Evolutionary conservation across 2,888 invertebrate genomes (phyloP), one percentile per base, ranked within the genome.

Genomic region (Dryocosmus kuriphilus): DNA sequence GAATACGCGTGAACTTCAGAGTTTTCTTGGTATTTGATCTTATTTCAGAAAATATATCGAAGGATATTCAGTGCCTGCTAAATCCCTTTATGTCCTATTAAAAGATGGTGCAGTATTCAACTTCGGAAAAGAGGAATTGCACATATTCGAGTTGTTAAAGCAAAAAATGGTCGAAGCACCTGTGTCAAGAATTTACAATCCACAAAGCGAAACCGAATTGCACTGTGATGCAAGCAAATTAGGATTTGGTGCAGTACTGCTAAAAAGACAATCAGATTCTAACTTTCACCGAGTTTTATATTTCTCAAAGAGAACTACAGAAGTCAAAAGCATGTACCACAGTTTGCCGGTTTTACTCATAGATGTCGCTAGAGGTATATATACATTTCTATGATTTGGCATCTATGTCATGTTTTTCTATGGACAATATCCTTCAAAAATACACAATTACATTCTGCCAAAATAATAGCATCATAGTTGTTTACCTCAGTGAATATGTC

Each of bases 231-330:
- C 79, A 3, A 80, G 77, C 75, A 85, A 86, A 80, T 89, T 80
- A 24, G 90, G 88, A 5, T 88, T 81, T 76, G 88, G 87, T 0
- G 85, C 85, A 0, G 85, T 89, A n/a, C 78, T 89, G 30, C 19
- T 89, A 73, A 89, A 89, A 79, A 83, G 77, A 73, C 83, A 88
- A 63, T 14, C 67, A 8, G 83, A 87, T 79, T 62, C 63, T 11
- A 75, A 77, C 46, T 80, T 88, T 46, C 87, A 88, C 32, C 87
- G 86, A 0, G 75, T 88, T 5, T 77, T 87, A 74, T 88, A 86
- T 77, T 88, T 85, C 81, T 86, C 87, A 27, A 85, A 85, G 63
- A 77, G 83, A 67, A 86, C 87, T 2, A 86, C 82, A 7, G 83
- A 82, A 5, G 30, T 46, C 1, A 86, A 89, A 77, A 76, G 83